Percentiles rank a stretch among this genome's conserved stretches.
Conservation (phyloP, 2,888 invertebrate genomes). For the Tetramorium bicarinatum region DNA sequence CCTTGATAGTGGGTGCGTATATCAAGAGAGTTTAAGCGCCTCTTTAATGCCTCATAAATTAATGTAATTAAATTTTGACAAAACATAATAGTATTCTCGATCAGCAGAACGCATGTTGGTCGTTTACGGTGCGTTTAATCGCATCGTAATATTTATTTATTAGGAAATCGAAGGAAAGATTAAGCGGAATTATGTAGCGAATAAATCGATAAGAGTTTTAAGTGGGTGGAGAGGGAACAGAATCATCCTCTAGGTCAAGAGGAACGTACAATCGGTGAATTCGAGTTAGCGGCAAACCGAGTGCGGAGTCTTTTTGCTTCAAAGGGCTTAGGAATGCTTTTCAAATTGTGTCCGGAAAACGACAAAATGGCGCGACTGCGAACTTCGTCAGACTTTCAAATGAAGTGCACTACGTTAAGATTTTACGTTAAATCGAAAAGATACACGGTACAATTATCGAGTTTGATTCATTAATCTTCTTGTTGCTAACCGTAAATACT, state of each 20-base stretch:
- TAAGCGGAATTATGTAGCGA: slow-evolving; percentile 62
- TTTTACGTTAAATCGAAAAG: slow-evolving; percentile 9
- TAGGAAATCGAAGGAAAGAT: slow-evolving; percentile 55
- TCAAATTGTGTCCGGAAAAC: slow-evolving; percentile 24
- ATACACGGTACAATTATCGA: background rate
- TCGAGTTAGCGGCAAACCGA: slow-evolving; percentile 45
- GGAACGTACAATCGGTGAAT: slow-evolving; percentile 34
- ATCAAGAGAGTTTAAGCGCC: background rate
- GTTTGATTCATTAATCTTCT: background rate
- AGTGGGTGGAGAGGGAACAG: background rate
- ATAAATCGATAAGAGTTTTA: slow-evolving; percentile 62
- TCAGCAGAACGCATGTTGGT: slow-evolving; percentile 27
- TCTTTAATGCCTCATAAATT: slow-evolving; percentile 22
- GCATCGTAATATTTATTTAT: slow-evolving; percentile 66
- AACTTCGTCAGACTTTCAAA: slow-evolving; percentile 29
- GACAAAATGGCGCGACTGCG: background rate
- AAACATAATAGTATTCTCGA: background rate
- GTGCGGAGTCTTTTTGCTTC: slow-evolving; percentile 41
- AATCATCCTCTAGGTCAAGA: slow-evolving; percentile 2
- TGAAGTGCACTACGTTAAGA: background rate
- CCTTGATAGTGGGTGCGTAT: background rate
- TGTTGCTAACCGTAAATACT: background rate
- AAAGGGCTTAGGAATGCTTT: slow-evolving; percentile 51
- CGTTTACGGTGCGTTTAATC: slow-evolving; percentile 62
- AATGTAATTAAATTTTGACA: slow-evolving; percentile 28